Conservation (phyloP, 2,113 vertebrate species). For the Proteles cristata region DNA sequence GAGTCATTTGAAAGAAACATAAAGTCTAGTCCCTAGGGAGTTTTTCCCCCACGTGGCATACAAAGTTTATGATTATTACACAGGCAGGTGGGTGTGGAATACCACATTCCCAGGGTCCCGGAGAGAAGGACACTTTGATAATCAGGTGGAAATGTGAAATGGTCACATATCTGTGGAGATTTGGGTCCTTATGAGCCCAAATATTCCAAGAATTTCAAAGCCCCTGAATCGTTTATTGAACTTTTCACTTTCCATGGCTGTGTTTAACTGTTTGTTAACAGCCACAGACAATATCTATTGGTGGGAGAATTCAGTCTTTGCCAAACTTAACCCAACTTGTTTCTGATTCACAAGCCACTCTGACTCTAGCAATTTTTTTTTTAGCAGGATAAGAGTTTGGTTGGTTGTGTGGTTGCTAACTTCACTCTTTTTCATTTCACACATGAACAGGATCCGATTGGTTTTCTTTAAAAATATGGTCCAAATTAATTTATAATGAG, state of each 20-base stretch:
- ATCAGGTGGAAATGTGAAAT: background rate
- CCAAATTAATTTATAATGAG: constrained; percentile 69
- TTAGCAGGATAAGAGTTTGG: constrained; percentile 47
- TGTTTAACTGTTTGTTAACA: background rate
- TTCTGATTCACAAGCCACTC: constrained; percentile 31
- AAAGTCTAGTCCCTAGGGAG: background rate
- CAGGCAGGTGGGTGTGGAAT: background rate
- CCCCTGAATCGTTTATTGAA: background rate
- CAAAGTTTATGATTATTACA: background rate
- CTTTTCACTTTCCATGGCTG: background rate
- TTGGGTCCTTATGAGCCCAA: background rate
- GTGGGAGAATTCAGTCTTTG: background rate
- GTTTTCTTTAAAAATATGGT: constrained; percentile 63
- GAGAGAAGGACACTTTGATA: background rate
- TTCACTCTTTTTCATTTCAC: constrained; percentile 53
- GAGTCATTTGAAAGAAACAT: background rate
- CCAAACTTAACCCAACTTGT: background rate
- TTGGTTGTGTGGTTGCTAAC: constrained; percentile 56
- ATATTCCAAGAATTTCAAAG: background rate
- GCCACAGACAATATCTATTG: background rate
- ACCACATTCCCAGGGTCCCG: background rate
- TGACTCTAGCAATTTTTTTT: constrained; percentile 54
- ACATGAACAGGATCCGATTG: background rate
- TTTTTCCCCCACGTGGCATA: background rate
- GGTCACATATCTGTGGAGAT: background rate